A percentile compares a stretch with the other conserved stretches of the same genome.
These are phyloP conservation scores for Motacilla alba DNA, from an alignment of 2,113 vertebrate species.

Conservation along the genomic window DNA sequence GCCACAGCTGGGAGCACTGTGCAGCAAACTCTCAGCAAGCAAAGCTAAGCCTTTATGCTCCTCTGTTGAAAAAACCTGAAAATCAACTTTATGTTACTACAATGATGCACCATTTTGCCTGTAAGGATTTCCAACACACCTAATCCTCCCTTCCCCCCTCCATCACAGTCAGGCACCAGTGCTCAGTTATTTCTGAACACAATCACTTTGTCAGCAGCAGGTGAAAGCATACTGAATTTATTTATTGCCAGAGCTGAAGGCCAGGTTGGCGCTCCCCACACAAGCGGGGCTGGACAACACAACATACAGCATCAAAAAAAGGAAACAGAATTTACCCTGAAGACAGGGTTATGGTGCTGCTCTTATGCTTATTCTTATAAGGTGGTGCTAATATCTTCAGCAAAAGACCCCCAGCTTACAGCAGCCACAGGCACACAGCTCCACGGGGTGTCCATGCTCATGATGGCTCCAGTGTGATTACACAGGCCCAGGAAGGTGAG, in stretches of 20 bases:
- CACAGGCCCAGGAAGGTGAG: neutral
- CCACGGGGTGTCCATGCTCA: fast-evolving
- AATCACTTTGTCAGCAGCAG: neutral
- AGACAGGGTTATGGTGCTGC: neutral
- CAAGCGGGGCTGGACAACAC: neutral
- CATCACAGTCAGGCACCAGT: neutral
- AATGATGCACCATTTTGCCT: neutral
- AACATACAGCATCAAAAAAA: neutral
- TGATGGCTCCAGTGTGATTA: neutral
- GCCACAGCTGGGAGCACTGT: neutral
- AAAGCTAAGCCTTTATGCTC: neutral
- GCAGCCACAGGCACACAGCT: neutral
- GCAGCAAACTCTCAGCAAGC: neutral
- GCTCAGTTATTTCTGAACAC: neutral
- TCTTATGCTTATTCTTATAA: neutral
- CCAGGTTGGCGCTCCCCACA: neutral
- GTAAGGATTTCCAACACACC: neutral
- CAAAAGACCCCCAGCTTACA: neutral
- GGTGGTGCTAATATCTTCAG: neutral
- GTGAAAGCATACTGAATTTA: neutral
- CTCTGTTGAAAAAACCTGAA: neutral
- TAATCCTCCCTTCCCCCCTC: neutral
- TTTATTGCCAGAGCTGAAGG: neutral
- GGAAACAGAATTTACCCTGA: neutral
- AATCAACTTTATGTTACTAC: neutral